Base-by-base conservation (phyloP, 2,888 invertebrate genomes). In the Callyntrura sp. region DNA sequence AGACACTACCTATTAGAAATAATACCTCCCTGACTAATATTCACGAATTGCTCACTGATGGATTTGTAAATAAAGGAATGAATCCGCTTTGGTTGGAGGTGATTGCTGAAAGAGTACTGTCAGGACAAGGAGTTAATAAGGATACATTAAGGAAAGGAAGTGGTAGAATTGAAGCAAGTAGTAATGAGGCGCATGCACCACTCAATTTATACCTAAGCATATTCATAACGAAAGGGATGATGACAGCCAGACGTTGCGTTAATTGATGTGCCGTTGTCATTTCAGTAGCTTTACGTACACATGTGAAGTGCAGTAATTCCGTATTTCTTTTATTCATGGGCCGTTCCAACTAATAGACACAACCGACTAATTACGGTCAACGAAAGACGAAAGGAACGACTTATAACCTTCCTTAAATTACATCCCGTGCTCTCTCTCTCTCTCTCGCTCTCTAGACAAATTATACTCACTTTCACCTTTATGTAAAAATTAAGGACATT, bases 101-200 rank as follows among this genome's bases (percentile, higher is more conserved):
- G 23, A 60, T 60, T 60, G n/a, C n/a, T 60, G 65, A 60, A n/a
- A n/a, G 62, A 62, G 23, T 23, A 62, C 9, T 45, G 28, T 25
- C 45, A 78, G 12, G 51, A n/a, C 23, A 76, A 14, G 57, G 43
- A 55, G 62, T 35, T 81, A 81, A 81, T 81, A 62, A 81, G 81
- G 81, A 81, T 62, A 62, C 81, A 81, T 81, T 62, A 81, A 62
- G 62, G 81, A 81, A 28, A 62, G 81, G 81, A 81, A 62, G 62
- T 81, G 14, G 45, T 62, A 20, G 55, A 78, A 78, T 78, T 78
- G 78, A 55, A 78, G 57, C 17, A 57, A 78, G 81, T 60, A 62
- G 43, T 81, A 81, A 57, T 78, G 57, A 55, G 48, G 23, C 23
- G 20, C 48, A 73, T 35, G 35, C 48, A 48, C 28, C 14, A 17